Evolutionary conservation across 2,113 vertebrate genomes (phyloP), one percentile per base, ranked within the genome.

Genomic region (Anas platyrhynchos): DNA sequence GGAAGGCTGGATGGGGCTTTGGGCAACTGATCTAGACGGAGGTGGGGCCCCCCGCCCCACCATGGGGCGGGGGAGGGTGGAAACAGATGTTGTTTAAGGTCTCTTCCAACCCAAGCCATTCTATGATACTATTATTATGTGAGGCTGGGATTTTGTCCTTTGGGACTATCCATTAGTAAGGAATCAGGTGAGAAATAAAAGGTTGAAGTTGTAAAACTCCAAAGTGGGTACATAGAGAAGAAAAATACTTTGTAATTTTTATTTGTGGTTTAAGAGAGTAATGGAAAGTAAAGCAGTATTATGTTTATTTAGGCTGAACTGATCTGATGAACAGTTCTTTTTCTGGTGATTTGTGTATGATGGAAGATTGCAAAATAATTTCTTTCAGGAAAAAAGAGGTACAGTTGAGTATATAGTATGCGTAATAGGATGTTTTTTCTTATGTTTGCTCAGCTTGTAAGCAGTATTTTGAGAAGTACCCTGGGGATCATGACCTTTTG

Each of bases 381-480:
- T 83, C 20, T 88, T 88, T 78, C 32, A 32, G 11, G 50, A 43
- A 34, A 86, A 87, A 90, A 46, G 36, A 66, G 7, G 4, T 74
- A 67, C 6, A n/a, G 3, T 5, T 4, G 8, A 81, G 14, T 36
- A 15, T 75, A 3, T 43, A 29, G 6, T 46, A 3, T 72, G 11
- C 62, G 5, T 79, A 63, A 43, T 38, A 23, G 0, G 12, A 31
- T 23, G 13, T 0, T 9, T 87, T 88, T 96, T 80, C 50, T 79
- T 97, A 11, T 94, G 5, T 97, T 96, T 97, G 36, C 91, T 78
- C 84, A 99, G 99, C 98, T 96, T 99, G 99, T 97, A 97, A 97
- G 91, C 98, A 98, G 7, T 99, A 99, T 89, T 96, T 99, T 85
- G 96, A 98, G 75, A 98, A 98, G 83, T 98, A 99, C 68, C 98